Evolutionary conservation across 2,888 invertebrate species (phyloP), one percentile per base, ranked within the genome.

Genomic region (Cheilosia soror): DNA sequence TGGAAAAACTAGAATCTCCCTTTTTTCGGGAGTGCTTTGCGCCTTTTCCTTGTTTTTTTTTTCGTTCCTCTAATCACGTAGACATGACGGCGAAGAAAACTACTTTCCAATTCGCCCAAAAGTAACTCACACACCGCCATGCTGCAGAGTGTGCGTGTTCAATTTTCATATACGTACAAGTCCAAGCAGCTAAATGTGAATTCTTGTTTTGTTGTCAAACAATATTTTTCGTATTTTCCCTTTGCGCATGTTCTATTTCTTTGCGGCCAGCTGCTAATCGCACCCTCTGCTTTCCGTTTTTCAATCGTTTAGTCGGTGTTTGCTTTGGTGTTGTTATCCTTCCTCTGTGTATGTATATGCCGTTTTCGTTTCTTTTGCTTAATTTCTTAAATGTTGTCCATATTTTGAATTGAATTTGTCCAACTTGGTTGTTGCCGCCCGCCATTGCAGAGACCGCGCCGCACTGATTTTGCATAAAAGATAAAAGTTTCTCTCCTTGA

Each of bases 171-270:
- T 40, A n/a, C n/a, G n/a, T n/a, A 47, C 55, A 11, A 4, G 15
- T 20, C 6, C 2, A 5, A 5, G 15, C n/a, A 65, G 9, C 33
- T 25, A 51, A 51, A 65, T 5, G 15, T n/a, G 33, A 27, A 62
- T 72, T 78, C 69, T 84, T 37, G 81, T 77, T 85, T 85, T 85
- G 85, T 85, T 85, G 85, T 85, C 66, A 85, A 85, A 85, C 81
- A 81, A 85, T 79, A 62, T 68, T 76, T 85, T 80, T 76, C 42
- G 51, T 75, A 68, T 81, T 25, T 72, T 60, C 40, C 25, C 40
- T 77, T 76, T 76, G 75, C 76, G 76, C 85, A 68, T 80, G 57
- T 79, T 75, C 29, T 60, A 55, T 47, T 65, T 55, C 58, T 57
- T 42, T 71, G 60, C 62, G 66, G 47, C 80, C 80, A 80, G 80